Evolutionary conservation across 2,797 vertebrate species (phyloP), one percentile per base, ranked within the genome.

Genomic region (Lutra lutra): DNA sequence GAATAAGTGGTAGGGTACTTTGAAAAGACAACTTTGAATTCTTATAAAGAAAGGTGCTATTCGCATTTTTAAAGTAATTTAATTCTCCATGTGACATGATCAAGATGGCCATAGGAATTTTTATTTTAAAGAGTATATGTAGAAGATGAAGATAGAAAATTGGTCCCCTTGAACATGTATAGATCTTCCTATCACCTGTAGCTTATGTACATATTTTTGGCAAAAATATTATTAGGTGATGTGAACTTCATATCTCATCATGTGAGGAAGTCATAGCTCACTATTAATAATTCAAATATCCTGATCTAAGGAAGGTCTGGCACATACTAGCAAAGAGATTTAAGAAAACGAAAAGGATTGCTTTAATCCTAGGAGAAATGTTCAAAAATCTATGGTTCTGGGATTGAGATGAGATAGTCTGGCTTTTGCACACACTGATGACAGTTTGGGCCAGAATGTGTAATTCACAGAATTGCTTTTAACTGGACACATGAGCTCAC

Each of bases 21-120:
- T 80, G n/a, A 88, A 93, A 93, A 87, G 64, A 73, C 1, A 62
- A 21, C 27, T 79, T 70, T 56, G 43, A 75, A 80, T 10, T 64
- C 40, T 68, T 94, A 25, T 29, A 73, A 79, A 85, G 25, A 64
- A 51, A 85, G 25, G 11, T 23, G 20, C 25, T 83, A 43, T 60
- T 84, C 18, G 62, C 25, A 68, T 85, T 80, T 92, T 92, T 10
- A 85, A 89, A 80, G 73, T 83, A 73, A 54, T 89, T 90, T 78
- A 80, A 56, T 86, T 94, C 38, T 93, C 62, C 54, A 0, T 73
- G 1, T 64, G 40, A 80, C 73, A 54, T 40, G 12, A 60, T 89
- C 73, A 91, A 70, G 29, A 35, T 85, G 51, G 64, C 58, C 17
- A 4, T 77, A 35, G 58, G 2, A 40, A 54, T 73, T 93, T 78